A percentile compares a stretch with the other conserved stretches of the same genome.
Evolutionary conservation across 2,113 vertebrate genomes (phyloP).

Genomic region (Ophthalmolycus amberensis): DNA sequence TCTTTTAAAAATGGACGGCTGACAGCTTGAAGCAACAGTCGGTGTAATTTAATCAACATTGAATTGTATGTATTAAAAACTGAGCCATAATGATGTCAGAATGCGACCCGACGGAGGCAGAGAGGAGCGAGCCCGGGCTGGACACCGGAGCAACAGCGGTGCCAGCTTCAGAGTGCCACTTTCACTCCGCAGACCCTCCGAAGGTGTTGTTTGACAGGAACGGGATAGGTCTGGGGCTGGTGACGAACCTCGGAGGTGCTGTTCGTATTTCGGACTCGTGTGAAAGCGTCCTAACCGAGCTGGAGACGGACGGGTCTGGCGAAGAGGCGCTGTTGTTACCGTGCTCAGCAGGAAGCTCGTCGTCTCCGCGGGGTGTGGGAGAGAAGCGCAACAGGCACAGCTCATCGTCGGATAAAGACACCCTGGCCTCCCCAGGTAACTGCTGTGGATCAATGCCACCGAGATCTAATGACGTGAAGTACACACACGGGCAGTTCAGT

Average conservation of each 20-base stretch:
- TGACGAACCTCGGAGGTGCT: conserved; percentile 77
- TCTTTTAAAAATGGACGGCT: conserved; percentile 54
- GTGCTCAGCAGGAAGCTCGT: conserved; percentile 69
- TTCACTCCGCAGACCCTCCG: conserved; percentile 51
- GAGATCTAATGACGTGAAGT: too few species aligned
- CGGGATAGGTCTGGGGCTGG: conserved; percentile 34
- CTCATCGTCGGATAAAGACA: conserved; percentile 84
- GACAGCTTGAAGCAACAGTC: neutral
- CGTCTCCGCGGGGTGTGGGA: conserved; percentile 60
- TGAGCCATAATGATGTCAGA: conserved; percentile 81
- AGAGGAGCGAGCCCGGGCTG: conserved; percentile 56
- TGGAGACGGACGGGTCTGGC: conserved; percentile 81
- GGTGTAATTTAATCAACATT: neutral
- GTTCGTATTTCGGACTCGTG: conserved; percentile 80
- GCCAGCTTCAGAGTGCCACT: conserved; percentile 59
- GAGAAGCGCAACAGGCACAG: conserved; percentile 80
- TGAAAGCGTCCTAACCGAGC: conserved; percentile 83
- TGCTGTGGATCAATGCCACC: neutral
- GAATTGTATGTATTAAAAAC: conserved; percentile 10
- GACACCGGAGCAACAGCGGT: conserved; percentile 49
- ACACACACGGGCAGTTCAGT: neutral
- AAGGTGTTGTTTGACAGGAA: conserved; percentile 66
- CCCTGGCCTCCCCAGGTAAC: conserved; percentile 81
- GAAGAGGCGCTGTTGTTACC: conserved; percentile 83
- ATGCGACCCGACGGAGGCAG: conserved; percentile 76